Evolutionary conservation across 2,113 vertebrate genomes (phyloP).

Genomic region (Lepisosteus osseus): DNA sequence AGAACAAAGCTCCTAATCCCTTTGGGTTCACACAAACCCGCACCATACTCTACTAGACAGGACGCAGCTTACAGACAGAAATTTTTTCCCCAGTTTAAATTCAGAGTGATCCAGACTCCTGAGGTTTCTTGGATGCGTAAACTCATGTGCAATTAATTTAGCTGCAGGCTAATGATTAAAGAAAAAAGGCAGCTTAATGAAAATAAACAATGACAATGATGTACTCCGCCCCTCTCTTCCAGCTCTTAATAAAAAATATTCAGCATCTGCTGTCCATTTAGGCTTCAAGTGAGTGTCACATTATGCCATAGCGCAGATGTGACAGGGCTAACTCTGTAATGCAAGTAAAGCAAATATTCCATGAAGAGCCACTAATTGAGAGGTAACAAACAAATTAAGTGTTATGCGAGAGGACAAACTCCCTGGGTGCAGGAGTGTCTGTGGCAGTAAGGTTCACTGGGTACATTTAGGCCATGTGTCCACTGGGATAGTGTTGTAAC

Average conservation of each 20-base stretch:
- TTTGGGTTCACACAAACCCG: not conserved
- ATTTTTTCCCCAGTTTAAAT: not conserved
- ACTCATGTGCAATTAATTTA: slow-evolving; percentile 16
- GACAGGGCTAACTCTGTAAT: slow-evolving; percentile 33
- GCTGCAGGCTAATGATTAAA: slow-evolving; percentile 19
- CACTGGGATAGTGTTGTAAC: slow-evolving; percentile 34
- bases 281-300: slow-evolving; percentile 16
- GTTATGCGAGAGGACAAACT: slow-evolving; percentile 45
- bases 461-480: slow-evolving; percentile 34
- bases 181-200: slow-evolving; percentile 16
- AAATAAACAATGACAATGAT: slow-evolving; percentile 21
- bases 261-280: slow-evolving; percentile 25
- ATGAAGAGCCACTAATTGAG: slow-evolving; percentile 57
- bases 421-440: slow-evolving; percentile 28
- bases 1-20: slow-evolving; percentile 3
- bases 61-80: not conserved
- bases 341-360: slow-evolving; percentile 41
- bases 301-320: slow-evolving; percentile 38
- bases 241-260: slow-evolving; percentile 16
- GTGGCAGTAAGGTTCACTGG: slow-evolving; percentile 37
- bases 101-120: not conserved
- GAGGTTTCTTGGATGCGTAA: not conserved
- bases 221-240: slow-evolving; percentile 2
- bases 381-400: slow-evolving; percentile 53
- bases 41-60: not conserved